A percentile compares a stretch with the other conserved stretches of the same genome.
Conservation (phyloP, 1,140 invertebrate species). For the Acromyrmex charruanus region DNA sequence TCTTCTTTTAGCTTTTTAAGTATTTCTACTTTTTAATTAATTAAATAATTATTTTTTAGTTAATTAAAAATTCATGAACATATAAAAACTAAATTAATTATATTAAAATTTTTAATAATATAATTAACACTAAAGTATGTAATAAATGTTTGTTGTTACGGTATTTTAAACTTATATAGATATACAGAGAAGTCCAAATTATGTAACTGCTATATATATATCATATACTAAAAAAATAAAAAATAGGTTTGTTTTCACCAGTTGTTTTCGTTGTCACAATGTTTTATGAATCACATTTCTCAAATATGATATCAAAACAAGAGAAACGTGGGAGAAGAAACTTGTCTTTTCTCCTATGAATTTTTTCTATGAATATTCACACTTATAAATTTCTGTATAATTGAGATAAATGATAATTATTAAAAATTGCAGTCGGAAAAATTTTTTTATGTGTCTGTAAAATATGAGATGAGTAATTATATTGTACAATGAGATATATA, state of each 20-base stretch:
- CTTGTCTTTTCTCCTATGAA: not conserved
- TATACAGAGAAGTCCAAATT: not conserved
- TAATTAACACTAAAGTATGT: not conserved
- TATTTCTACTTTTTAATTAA: not conserved
- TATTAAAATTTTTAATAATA: not conserved
- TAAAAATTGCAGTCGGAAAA: constrained; percentile 45
- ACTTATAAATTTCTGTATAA: constrained; percentile 5
- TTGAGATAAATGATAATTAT: constrained; percentile 35
- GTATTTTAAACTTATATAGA: not conserved
- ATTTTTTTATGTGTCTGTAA: not conserved
- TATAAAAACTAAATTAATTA: not conserved
- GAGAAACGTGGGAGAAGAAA: not conserved
- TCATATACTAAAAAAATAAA: constrained; percentile 13
- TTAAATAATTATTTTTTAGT: not conserved
- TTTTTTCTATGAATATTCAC: constrained; percentile 15
- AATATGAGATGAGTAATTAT: not conserved
- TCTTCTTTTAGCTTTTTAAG: not conserved
- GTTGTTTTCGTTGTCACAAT: not conserved
- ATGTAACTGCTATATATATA: not conserved
- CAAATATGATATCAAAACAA: not conserved
- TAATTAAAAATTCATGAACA: not conserved
- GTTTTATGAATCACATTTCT: not conserved
- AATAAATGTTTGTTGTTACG: not conserved
- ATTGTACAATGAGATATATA: not conserved
- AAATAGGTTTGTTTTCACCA: not conserved